Percentiles rank a stretch among this genome's conserved stretches.
These are phyloP conservation scores for Gallinago undulata DNA, from an alignment of 2,113 vertebrate species.

Conservation along the genomic window DNA sequence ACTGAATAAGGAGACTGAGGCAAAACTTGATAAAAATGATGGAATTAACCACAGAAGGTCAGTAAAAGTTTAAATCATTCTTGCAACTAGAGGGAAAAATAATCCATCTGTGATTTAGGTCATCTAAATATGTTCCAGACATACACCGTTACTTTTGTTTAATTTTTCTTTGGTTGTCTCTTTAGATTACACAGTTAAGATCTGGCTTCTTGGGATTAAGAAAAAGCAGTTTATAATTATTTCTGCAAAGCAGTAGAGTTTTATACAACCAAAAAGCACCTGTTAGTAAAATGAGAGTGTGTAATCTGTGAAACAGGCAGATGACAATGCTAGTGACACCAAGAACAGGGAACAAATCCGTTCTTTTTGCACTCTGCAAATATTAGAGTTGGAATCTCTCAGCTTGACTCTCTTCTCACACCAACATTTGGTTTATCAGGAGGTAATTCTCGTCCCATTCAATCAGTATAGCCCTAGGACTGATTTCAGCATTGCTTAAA, in stretches of 20 bases:
- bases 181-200: slow-evolving; percentile 16
- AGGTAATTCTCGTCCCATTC: background rate
- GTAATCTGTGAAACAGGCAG: background rate
- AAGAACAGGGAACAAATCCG: background rate
- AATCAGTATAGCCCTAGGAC: background rate
- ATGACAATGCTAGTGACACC: background rate
- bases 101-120: slow-evolving; percentile 15
- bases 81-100: background rate
- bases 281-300: background rate
- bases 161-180: slow-evolving; percentile 44
- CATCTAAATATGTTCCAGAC: background rate
- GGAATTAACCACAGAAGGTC: slow-evolving; percentile 4
- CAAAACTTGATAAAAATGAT: slow-evolving; percentile 6
- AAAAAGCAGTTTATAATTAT: background rate
- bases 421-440: background rate
- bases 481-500: background rate
- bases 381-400: background rate
- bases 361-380: background rate
- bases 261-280: background rate
- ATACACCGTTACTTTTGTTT: background rate
- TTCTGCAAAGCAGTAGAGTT: background rate
- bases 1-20: background rate
- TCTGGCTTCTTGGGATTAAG: slow-evolving; percentile 24
- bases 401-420: background rate
- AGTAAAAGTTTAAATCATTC: slow-evolving; percentile 44